Base-by-base conservation (phyloP, 1,140 invertebrate genomes). In the Lerema accius region DNA sequence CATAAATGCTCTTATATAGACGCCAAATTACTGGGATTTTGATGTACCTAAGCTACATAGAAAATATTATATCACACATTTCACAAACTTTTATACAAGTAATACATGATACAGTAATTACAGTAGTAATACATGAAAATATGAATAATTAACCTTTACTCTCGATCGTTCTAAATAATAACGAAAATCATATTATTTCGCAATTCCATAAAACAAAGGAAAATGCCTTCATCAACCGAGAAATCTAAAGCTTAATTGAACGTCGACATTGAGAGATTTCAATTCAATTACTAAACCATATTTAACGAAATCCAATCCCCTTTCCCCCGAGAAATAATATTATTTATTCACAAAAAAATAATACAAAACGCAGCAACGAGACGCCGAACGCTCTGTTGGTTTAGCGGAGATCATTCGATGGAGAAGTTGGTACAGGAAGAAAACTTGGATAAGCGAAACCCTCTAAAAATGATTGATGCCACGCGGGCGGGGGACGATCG, bases 201-300 rank as follows among this genome's bases (percentile, higher is more conserved):
- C n/a, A n/a, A 58, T 76, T 75, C 63, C 28, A 64, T 67, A 73
- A 81, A 89, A 89, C 86, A 90, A 89, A 84, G 79, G 78, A 82
- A 66, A 80, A 86, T 85, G 67, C 82, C 83, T 82, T 79, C 71
- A 82, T 84, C 75, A 76, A 77, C 73, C 70, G 80, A 71, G 65
- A 81, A 86, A 85, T 86, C 76, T 88, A 80, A 87, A 85, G 80
- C 82, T 90, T 89, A 90, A 90, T 90, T 90, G 88, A 88, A 90
- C 73, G 80, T 81, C 85, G 88, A 89, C 88, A 89, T 90, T 89
- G 86, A 90, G 80, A 90, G 88, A 89, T 90, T 90, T 90, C 88
- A 90, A 90, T 90, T 90, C 88, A 90, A 90, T 90, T 90, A 90
- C 85, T 89, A 90, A 89, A 88, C 82, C 88, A 90, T 88, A 89